Evolutionary conservation across 35 echinoderm and acorn worm genomes (phyloP), one percentile per base, ranked within the genome.

Genomic region (Eucidaris tribuloides): DNA sequence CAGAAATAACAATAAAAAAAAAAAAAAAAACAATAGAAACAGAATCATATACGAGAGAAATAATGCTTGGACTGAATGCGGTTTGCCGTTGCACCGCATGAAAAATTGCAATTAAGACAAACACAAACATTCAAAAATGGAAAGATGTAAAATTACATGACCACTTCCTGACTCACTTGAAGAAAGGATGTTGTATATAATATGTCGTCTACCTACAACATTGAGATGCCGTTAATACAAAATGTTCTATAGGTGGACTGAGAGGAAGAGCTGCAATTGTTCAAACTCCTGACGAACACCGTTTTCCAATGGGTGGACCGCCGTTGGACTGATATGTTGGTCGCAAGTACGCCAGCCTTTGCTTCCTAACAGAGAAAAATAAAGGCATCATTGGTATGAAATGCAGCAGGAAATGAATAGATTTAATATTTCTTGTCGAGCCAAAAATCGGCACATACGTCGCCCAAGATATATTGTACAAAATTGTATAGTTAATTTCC

Each of bases 261-360:
- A 89, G 89, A 31, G 94, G 94, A 29, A 97, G 76, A 17, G 82
- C 38, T 15, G 85, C 63, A 28, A n/a, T n/a, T 97, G 94, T 3
- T 88, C 39, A 55, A 76, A 97, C 60, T 97, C 94, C 28, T 97
- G 94, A 13, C 91, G 89, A 28, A 97, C 80, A 84, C 94, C 94
- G 15, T 85, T 89, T 7, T 89, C 92, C 94, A 97, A n/a, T n/a
- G n/a, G n/a, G n/a, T 97, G 19, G 94, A 84, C 25, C 89, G 85
- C 24, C 59, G 33, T 1, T 58, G 19, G 14, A 56, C 36, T 22
- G 68, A 28, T 19, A 50, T 72, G 19, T 78, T 48, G 2, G 31
- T 42, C 29, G 88, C 41, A 20, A 83, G 45, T 25, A 96, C n/a
- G 13, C 85, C 84, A 11, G 76, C 5, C 77, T 43, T 90, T n/a